Percentiles rank a stretch among this genome's conserved stretches.
These are phyloP conservation scores for Drosophila triauraria DNA, from an alignment of 1,140 invertebrate genomes.

Conservation along the genomic window DNA sequence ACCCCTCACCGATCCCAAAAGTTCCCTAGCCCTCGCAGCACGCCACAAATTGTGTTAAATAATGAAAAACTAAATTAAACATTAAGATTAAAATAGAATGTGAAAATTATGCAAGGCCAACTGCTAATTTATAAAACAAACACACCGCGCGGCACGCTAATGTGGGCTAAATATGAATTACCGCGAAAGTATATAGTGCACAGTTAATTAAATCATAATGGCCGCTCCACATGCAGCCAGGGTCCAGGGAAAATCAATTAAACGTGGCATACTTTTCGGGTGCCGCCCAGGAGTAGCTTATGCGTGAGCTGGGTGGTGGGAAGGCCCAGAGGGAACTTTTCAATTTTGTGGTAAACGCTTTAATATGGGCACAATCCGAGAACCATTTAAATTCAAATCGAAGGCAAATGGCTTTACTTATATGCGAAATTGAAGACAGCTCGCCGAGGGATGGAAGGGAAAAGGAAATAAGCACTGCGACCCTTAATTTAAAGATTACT, in stretches of 20 bases:
- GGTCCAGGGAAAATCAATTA: constrained; percentile 67
- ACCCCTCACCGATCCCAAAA: background rate
- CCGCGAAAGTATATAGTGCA: constrained; percentile 70
- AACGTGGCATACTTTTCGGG: constrained; percentile 50
- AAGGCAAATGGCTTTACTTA: constrained; percentile 74
- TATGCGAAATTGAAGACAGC: constrained; percentile 40
- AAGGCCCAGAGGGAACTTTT: background rate
- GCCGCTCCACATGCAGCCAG: constrained; percentile 62
- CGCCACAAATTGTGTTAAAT: constrained; percentile 64
- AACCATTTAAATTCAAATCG: constrained; percentile 78
- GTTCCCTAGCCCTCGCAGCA: background rate
- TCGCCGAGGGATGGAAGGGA: constrained; percentile 1
- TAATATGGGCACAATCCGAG: constrained; percentile 55
- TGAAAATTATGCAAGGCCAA: constrained; percentile 73
- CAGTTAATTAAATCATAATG: constrained; percentile 83
- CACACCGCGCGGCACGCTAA: constrained; percentile 47
- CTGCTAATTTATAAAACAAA: constrained; percentile 76
- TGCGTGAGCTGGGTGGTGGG: constrained; percentile 7
- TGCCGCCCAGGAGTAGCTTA: constrained; percentile 11
- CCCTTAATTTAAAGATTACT: constrained; percentile 82
- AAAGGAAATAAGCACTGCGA: constrained; percentile 18
- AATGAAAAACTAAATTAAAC: constrained; percentile 83
- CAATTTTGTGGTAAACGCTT: constrained; percentile 66
- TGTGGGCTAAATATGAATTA: constrained; percentile 77
- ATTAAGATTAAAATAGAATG: constrained; percentile 80